Evolutionary conservation across 2,113 vertebrate species (phyloP).

Genomic region (Henicopernis longicauda): DNA sequence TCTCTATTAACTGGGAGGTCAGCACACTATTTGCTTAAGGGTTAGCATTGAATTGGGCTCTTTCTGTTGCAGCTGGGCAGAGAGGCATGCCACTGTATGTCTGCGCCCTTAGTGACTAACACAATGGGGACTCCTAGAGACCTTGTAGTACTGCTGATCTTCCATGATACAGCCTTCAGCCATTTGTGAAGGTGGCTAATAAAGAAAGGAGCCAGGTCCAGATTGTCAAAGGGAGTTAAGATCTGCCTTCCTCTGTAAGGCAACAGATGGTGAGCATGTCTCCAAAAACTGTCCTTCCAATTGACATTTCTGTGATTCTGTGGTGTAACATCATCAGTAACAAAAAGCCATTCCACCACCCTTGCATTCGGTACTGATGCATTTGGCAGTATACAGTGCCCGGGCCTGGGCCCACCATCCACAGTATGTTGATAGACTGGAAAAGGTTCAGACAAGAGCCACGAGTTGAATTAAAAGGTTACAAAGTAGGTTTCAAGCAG

Average conservation of each 20-base stretch:
- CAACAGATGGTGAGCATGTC: background rate
- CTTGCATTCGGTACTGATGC: background rate
- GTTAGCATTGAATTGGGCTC: background rate
- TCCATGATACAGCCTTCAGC: background rate
- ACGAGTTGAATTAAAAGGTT: background rate
- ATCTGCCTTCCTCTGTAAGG: background rate
- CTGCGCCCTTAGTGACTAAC: background rate
- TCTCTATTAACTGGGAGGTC: slow-evolving; percentile 9
- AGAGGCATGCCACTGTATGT: background rate
- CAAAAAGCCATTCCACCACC: background rate
- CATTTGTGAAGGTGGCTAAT: background rate
- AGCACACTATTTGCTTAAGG: background rate
- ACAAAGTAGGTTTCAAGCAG: background rate
- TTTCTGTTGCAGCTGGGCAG: background rate
- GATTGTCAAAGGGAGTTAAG: background rate
- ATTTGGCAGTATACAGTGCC: background rate
- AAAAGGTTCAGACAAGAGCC: background rate
- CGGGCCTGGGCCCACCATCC: background rate
- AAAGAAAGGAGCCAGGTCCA: background rate
- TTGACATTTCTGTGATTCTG: background rate
- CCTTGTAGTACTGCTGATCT: background rate
- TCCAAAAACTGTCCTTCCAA: background rate
- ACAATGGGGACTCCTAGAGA: background rate
- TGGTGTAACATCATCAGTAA: background rate
- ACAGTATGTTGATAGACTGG: background rate